Evolutionary conservation across 2,888 invertebrate genomes (phyloP).

Genomic region (Metopia argyrocephala): DNA sequence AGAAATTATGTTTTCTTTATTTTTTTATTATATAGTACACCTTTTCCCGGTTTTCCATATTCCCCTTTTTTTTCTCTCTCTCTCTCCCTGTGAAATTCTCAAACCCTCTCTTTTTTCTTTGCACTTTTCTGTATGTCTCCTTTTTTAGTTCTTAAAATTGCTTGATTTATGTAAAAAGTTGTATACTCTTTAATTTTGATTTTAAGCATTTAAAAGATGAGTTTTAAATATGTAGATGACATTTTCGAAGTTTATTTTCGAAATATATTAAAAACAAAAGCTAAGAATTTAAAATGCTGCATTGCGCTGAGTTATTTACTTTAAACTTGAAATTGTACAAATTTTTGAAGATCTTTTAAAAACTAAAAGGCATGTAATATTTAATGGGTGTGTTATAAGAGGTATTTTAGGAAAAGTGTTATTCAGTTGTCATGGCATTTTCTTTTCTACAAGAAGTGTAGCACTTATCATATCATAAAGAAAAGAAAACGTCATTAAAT

Average conservation of each 20-base stretch:
- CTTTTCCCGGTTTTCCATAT: background rate
- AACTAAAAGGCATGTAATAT: too few relatives aligned
- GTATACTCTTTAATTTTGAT: background rate
- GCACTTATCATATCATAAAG: too few relatives aligned
- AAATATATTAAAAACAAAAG: too few relatives aligned
- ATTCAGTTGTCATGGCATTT: too few relatives aligned
- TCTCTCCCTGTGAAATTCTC: background rate
- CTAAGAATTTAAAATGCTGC: too few relatives aligned
- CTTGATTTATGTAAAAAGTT: background rate
- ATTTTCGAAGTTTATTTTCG: slow-evolving; percentile 14
- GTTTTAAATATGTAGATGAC: background rate
- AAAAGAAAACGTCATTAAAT: too few relatives aligned
- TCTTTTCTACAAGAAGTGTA: too few relatives aligned
- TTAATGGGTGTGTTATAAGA: too few relatives aligned
- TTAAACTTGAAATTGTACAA: too few relatives aligned
- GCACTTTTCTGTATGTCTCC: background rate
- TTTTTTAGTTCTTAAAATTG: background rate
- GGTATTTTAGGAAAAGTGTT: too few relatives aligned
- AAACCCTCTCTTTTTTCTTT: background rate
- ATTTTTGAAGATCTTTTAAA: background rate
- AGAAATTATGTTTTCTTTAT: slow-evolving; percentile 21
- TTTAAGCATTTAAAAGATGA: background rate
- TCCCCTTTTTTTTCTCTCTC: background rate
- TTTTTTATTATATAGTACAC: slow-evolving; percentile 22
- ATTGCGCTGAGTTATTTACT: too few relatives aligned